A percentile compares a stretch with the other conserved stretches of the same genome.
Evolutionary conservation across 2,888 invertebrate genomes (phyloP).

Genomic region (Ectemnius continuus): DNA sequence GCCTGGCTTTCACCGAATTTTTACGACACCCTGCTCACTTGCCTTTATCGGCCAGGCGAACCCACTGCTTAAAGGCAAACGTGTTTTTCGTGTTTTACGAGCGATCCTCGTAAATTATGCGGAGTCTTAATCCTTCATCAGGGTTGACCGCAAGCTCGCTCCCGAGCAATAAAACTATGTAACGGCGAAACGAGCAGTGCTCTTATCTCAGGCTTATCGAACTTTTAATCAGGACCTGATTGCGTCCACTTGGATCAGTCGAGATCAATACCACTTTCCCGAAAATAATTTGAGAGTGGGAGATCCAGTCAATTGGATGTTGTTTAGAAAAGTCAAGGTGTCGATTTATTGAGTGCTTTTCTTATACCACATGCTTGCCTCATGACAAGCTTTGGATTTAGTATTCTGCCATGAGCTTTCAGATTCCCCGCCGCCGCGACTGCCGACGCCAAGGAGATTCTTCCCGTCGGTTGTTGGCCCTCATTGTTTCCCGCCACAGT

Average conservation of each 20-base stretch:
- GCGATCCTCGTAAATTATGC: conserved; percentile 5
- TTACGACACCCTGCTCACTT: conserved; percentile 1
- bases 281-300: background rate
- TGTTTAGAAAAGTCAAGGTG: too few relatives aligned
- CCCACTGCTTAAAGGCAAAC: background rate
- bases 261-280: background rate
- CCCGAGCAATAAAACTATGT: background rate
- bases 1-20: conserved; percentile 3
- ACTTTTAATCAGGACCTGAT: background rate
- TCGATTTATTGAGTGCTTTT: background rate
- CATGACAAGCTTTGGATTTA: background rate
- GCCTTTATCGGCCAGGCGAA: background rate
- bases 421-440: conserved; percentile 38
- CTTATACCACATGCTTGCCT: background rate
- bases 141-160: background rate
- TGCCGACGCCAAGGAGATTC: conserved; percentile 54
- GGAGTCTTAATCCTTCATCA: background rate
- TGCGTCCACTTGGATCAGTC: background rate
- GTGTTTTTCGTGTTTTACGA: background rate
- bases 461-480: conserved; percentile 61
- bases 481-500: conserved; percentile 69
- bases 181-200: background rate
- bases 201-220: conserved; percentile 3
- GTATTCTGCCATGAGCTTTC: conserved; percentile 44
- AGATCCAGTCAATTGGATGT: too few relatives aligned